These are phyloP conservation scores for Acanthaster planci DNA, from an alignment of 35 echinoderm and acorn worm species.

Conservation along the genomic window DNA sequence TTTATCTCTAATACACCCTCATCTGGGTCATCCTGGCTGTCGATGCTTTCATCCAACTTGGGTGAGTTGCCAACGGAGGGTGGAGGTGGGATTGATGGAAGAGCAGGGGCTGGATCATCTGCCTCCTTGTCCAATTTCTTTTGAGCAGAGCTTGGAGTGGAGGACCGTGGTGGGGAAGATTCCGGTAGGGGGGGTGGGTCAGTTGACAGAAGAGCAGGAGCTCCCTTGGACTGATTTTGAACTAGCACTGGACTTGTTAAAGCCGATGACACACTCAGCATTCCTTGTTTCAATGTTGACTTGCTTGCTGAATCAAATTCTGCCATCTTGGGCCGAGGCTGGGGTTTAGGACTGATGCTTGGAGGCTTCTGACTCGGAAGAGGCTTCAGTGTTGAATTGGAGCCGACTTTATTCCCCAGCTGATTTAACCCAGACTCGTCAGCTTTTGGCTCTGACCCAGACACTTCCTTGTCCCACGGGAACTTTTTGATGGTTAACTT, in stretches of 20 bases:
- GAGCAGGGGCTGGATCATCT: constrained; percentile 53
- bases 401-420: background rate
- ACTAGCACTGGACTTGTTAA: constrained; percentile 5
- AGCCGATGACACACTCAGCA: background rate
- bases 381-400: background rate
- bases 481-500: constrained; percentile 59
- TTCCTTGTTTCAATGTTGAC: background rate
- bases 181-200: background rate
- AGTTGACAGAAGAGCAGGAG: background rate
- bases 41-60: constrained; percentile 13
- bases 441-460: background rate
- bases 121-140: constrained; percentile 48
- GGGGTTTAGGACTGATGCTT: background rate
- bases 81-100: constrained; percentile 72
- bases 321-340: too few relatives aligned
- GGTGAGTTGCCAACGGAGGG: constrained; percentile 16
- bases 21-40: constrained; percentile 50
- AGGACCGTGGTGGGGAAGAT: background rate
- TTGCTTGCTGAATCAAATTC: background rate
- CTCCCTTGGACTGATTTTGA: background rate
- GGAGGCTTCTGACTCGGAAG: background rate
- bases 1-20: constrained; percentile 91
- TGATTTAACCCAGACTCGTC: background rate
- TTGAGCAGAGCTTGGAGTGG: background rate
- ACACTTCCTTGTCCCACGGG: constrained; percentile 51